Conservation (phyloP, 2,797 vertebrate genomes). For the Vespertilio murinus region DNA sequence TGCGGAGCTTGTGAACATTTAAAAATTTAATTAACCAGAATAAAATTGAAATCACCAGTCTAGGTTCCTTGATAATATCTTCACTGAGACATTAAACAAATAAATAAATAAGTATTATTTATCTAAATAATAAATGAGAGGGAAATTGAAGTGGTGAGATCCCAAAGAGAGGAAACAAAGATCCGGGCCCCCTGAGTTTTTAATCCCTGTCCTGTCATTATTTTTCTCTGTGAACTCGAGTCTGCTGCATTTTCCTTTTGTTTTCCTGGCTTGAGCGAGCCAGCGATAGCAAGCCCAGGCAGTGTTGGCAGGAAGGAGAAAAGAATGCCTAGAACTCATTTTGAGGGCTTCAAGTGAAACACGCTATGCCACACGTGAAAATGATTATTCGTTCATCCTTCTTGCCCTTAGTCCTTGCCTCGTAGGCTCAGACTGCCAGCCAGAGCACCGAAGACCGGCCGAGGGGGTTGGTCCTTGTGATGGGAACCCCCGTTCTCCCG, state of each 20-base stretch:
- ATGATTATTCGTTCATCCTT: slow-evolving; percentile 76
- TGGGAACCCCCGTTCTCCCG: slow-evolving; percentile 85
- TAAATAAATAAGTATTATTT: slow-evolving; percentile 15
- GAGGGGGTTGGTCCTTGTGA: slow-evolving; percentile 82
- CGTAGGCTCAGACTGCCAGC: slow-evolving; percentile 81
- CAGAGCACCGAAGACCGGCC: slow-evolving; percentile 82
- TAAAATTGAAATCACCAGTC: slow-evolving; percentile 53
- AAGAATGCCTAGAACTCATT: slow-evolving; percentile 53
- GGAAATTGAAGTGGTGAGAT: not conserved
- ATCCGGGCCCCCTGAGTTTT: not conserved
- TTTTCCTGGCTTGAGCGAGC: slow-evolving; percentile 24
- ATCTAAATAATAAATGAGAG: slow-evolving; percentile 57
- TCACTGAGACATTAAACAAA: slow-evolving; percentile 57
- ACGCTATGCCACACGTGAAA: slow-evolving; percentile 51
- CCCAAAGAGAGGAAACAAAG: slow-evolving; percentile 35
- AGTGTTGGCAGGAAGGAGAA: not conserved
- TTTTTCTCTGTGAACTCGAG: not conserved
- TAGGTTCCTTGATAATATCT: slow-evolving; percentile 56
- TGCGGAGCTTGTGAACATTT: slow-evolving; percentile 37
- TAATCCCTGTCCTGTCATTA: not conserved
- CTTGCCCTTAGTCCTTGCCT: slow-evolving; percentile 73
- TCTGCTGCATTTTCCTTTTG: slow-evolving; percentile 9
- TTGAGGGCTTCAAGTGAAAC: slow-evolving; percentile 70
- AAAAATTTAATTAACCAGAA: slow-evolving; percentile 67
- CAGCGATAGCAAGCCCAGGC: not conserved